A percentile compares a stretch with the other conserved stretches of the same genome.
Evolutionary conservation across 1,140 invertebrate genomes (phyloP).

Genomic region (Sminthurinus signatus): DNA sequence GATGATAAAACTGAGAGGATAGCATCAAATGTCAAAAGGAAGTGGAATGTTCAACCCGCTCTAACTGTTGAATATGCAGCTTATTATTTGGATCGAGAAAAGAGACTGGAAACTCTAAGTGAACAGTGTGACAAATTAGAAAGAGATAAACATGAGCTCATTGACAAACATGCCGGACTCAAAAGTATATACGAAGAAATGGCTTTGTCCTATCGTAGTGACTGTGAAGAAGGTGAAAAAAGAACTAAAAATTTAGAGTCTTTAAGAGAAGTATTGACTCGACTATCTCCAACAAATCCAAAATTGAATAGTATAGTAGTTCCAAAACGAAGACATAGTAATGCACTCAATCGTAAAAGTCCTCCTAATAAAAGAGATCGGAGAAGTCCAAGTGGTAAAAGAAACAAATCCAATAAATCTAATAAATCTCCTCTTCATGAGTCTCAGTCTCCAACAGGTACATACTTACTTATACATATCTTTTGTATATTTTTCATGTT

Average conservation of each 20-base stretch:
- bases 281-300: slow-evolving; percentile 1
- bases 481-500: no score
- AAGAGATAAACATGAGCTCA: slow-evolving; percentile 24
- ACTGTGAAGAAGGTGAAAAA: not conserved
- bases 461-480: no score
- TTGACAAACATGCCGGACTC: slow-evolving; percentile 28
- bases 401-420: slow-evolving; percentile 4
- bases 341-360: not conserved
- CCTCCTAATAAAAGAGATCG: slow-evolving; percentile 2
- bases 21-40: slow-evolving; percentile 75
- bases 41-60: slow-evolving; percentile 87
- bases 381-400: slow-evolving; percentile 6
- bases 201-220: not conserved
- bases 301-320: not conserved
- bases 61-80: slow-evolving; percentile 89
- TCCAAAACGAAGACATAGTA: not conserved
- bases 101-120: slow-evolving; percentile 51
- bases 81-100: slow-evolving; percentile 82
- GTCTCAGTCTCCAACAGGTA: slow-evolving; percentile 14
- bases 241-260: not conserved
- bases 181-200: slow-evolving; percentile 27
- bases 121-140: slow-evolving; percentile 35
- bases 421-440: not conserved
- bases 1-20: slow-evolving; percentile 71
- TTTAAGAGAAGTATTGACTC: not conserved